Base-by-base conservation (phyloP, 1,140 invertebrate genomes). In the Caenorhabditis brenneri region DNA sequence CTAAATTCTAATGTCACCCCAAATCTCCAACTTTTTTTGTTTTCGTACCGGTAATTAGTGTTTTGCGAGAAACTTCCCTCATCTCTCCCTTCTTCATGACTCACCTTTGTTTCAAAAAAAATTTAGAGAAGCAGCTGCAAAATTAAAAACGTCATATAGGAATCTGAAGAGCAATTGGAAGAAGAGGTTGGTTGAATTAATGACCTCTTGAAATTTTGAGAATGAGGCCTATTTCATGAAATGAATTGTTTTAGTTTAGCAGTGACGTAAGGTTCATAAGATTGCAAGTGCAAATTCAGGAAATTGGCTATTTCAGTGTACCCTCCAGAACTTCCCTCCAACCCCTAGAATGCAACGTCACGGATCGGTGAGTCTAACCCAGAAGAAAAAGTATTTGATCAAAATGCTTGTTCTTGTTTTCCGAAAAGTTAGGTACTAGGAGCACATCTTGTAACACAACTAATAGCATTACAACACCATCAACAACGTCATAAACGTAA, bases 221-320 rank as follows among this genome's bases (percentile, higher is more conserved):
- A 74, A 74, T 29, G 33, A 10, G 19, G 6, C 12, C 65, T 65
- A 27, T 46, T 46, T n/a, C 29, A 27, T 36, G 10, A 42, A 74
- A 36, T 24, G 7, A 36, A 15, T 42, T 74, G 58, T 65, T 27
- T 65, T 12, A 65, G 19, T n/a, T 65, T 36, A 36, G 31, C 3
- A 27, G n/a, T 42, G 65, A 46, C 36, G 65, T 46, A n/a, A 6
- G 19, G 53, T 55, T n/a, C n/a, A 39, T 74, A 31, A 74, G 65
- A 42, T 74, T 74, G 65, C 36, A 42, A 42, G 36, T 39, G 36
- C 33, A 74, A 74, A 42, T 74, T 74, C 65, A 42, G 65, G 65
- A 74, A 74, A 74, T 74, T 74, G 65, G 65, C 65, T 74, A 74
- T 74, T 65, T 36, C 60, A 65, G 33, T 65, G 9, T 65, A n/a